Evolutionary conservation across 2,113 vertebrate genomes (phyloP).

Genomic region (Ivindomyrus marchei): DNA sequence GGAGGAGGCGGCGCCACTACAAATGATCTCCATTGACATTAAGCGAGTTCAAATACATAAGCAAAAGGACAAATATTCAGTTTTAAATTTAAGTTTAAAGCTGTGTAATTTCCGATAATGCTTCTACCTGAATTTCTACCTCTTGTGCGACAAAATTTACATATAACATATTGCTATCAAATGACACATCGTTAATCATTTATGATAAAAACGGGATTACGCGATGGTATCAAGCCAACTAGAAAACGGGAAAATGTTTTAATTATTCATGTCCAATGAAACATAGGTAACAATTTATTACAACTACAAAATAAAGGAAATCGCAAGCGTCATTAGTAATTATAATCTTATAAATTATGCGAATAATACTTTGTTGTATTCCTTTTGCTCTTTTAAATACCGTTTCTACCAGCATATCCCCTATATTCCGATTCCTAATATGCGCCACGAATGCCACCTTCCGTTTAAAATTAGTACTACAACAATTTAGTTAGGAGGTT

Average conservation of each 20-base stretch:
- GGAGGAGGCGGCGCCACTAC: slow-evolving; percentile 8
- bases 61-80: neutral
- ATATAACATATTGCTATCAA: neutral
- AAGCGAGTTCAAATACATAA: neutral
- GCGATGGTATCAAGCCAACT: neutral
- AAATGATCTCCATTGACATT: neutral
- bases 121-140: neutral
- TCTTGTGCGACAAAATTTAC: neutral
- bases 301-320: neutral
- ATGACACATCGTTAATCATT: neutral
- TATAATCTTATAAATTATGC: neutral
- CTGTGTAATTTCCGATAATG: neutral
- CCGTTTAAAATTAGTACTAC: slow-evolving; percentile 19
- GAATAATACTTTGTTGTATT: neutral
- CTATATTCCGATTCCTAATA: neutral
- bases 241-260: neutral
- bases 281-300: neutral
- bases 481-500: neutral
- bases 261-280: neutral
- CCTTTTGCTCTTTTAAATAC: neutral
- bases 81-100: neutral
- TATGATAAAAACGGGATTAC: neutral
- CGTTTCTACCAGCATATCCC: neutral
- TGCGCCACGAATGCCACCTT: slow-evolving; percentile 34
- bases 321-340: neutral